Evolutionary conservation across 37 sponge, comb jelly and placozoan genomes (phyloP).

Genomic region (Haliclona indistincta): DNA sequence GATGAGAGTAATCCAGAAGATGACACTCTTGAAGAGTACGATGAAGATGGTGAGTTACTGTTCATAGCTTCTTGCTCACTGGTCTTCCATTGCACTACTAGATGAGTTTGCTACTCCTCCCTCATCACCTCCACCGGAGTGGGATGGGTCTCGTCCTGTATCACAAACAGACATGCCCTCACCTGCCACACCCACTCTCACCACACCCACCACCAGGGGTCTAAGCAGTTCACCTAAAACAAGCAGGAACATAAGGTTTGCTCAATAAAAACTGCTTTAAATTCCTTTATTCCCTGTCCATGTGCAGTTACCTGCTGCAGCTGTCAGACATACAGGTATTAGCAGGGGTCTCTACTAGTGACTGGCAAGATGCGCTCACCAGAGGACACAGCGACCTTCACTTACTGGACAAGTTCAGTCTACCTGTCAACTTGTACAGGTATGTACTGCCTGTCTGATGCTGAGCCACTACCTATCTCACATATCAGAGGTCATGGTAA

Average conservation of each 20-base stretch:
- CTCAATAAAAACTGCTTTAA: too few species aligned
- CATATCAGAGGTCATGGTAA: too few species aligned
- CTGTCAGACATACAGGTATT: slow-evolving; percentile 77
- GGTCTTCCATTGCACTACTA: not conserved
- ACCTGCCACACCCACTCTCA: too few species aligned
- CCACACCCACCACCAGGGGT: too few species aligned
- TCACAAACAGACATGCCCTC: not conserved
- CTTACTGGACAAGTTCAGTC: slow-evolving; percentile 78
- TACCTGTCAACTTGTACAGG: slow-evolving; percentile 73
- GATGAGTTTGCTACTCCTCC: slow-evolving; percentile 73
- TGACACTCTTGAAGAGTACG: slow-evolving; percentile 20
- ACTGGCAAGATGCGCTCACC: slow-evolving; percentile 11
- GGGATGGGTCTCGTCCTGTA: slow-evolving; percentile 7
- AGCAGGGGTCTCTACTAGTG: slow-evolving; percentile 39
- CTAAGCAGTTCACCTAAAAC: too few species aligned
- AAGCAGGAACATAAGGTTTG: too few species aligned
- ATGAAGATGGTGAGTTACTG: slow-evolving; percentile 39
- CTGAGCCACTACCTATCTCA: too few species aligned
- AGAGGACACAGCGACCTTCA: slow-evolving; percentile 33
- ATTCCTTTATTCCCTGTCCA: slow-evolving; percentile 1
- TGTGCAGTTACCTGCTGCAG: slow-evolving; percentile 52
- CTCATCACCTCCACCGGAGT: slow-evolving; percentile 68
- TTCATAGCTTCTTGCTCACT: not conserved
- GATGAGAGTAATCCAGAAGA: not conserved
- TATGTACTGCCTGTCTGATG: too few species aligned